Percentiles rank a stretch among this genome's conserved stretches.
These are phyloP conservation scores for Drosophila subquinaria DNA, from an alignment of 2,888 invertebrate species.

Conservation along the genomic window DNA sequence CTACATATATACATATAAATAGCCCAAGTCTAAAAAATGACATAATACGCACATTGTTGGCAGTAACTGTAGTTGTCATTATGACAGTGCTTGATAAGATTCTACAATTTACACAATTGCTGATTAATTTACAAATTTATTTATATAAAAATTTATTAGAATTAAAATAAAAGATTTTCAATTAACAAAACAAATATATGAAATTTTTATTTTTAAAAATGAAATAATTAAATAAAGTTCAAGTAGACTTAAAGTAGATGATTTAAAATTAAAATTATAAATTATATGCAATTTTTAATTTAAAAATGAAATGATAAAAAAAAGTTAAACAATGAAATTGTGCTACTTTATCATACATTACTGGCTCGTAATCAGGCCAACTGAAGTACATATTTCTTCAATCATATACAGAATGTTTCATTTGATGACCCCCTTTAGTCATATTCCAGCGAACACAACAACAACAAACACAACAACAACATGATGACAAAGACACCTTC, in stretches of 20 bases:
- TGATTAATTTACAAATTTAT: neutral
- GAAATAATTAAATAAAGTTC: neutral
- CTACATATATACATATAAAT: conserved; percentile 31
- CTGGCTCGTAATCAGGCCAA: conserved; percentile 23
- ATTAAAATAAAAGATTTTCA: too few relatives aligned
- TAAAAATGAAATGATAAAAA: neutral
- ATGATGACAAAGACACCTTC: conserved; percentile 25
- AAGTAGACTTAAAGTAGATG: neutral
- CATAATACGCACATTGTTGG: conserved; percentile 7
- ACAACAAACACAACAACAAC: conserved; percentile 1
- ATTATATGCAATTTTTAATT: neutral
- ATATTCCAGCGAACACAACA: conserved; percentile 24
- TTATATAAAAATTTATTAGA: too few relatives aligned
- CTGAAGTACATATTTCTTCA: conserved; percentile 15
- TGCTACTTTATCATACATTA: neutral
- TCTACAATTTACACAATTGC: conserved; percentile 3
- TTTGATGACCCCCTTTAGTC: conserved; percentile 39
- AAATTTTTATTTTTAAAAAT: neutral
- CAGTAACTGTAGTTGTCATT: conserved; percentile 1
- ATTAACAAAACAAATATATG: neutral
- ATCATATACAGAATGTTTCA: conserved; percentile 22
- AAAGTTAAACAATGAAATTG: neutral
- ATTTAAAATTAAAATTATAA: neutral
- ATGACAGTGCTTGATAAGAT: conserved; percentile 6
- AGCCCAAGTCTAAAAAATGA: conserved; percentile 6